phyloP scores from a whole-genome alignment of 1,140 invertebrate species.

The Nymphalis io region DNA sequence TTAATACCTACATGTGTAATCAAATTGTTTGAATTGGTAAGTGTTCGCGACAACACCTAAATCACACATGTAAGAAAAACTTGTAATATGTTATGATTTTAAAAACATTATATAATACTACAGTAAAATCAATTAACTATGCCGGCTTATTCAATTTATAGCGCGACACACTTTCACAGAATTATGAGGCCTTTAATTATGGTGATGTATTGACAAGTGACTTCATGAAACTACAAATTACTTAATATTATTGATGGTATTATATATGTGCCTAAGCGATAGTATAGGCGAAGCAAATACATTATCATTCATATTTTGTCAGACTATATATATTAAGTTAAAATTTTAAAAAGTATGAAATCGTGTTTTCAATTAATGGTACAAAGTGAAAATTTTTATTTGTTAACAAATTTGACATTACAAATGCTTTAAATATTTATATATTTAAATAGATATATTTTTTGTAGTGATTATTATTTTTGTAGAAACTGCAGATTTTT shows the following conservation, averaged over 20 bases:
- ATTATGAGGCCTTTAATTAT: conserved; percentile 22
- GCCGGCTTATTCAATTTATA: conserved; percentile 29
- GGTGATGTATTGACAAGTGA: conserved; percentile 31
- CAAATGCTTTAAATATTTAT: no score
- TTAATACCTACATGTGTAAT: conserved; percentile 69
- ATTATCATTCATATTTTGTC: not conserved
- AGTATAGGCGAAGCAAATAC: not conserved
- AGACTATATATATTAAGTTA: not conserved
- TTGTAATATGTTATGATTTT: not conserved
- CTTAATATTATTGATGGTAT: conserved; percentile 33
- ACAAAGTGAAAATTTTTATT: no score
- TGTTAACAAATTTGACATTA: no score
- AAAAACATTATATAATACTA: conserved; percentile 24
- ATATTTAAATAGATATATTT: no score
- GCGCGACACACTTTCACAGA: conserved; percentile 28
- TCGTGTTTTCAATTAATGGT: no score
- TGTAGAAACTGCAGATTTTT: no score
- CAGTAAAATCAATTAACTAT: conserved; percentile 18
- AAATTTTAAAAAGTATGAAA: no score
- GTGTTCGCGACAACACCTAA: conserved; percentile 23
- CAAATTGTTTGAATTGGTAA: conserved; percentile 68
- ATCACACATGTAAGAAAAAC: not conserved
- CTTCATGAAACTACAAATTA: conserved; percentile 26
- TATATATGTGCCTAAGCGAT: not conserved
- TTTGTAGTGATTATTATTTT: no score